Conservation (phyloP, 2,888 invertebrate species). For the Volucella bombylans region DNA sequence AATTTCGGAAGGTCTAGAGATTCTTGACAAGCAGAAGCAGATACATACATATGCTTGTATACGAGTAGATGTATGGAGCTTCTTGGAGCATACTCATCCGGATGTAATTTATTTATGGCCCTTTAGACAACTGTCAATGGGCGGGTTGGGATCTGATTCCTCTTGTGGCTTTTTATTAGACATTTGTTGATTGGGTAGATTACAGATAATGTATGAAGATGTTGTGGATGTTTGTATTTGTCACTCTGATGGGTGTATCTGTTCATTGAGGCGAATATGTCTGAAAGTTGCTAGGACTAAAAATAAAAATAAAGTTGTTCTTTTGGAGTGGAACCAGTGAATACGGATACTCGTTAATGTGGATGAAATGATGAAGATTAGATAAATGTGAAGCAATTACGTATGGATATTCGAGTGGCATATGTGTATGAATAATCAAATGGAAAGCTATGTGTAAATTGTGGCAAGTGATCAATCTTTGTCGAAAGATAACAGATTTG, state of each 20-base stretch:
- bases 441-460: not conserved
- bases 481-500: not conserved
- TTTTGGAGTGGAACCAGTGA: not conserved
- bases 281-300: not conserved
- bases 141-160: slow-evolving; percentile 27
- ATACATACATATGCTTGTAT: not conserved
- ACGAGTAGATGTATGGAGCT: not conserved
- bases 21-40: slow-evolving; percentile 38
- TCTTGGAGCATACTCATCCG: slow-evolving; percentile 44
- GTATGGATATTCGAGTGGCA: slow-evolving; percentile 4
- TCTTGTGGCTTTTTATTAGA: slow-evolving; percentile 68
- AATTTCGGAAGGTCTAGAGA: slow-evolving; percentile 52
- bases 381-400: slow-evolving; percentile 6
- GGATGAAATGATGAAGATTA: slow-evolving; percentile 31
- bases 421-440: slow-evolving; percentile 9
- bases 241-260: not conserved
- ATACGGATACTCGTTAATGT: slow-evolving; percentile 3
- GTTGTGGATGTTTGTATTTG: slow-evolving; percentile 38
- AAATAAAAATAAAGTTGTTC: not conserved
- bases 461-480: slow-evolving; percentile 20
- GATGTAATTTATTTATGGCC: slow-evolving; percentile 59
- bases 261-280: not conserved
- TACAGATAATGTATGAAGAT: slow-evolving; percentile 56
- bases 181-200: slow-evolving; percentile 71
- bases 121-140: slow-evolving; percentile 46